Conservation (phyloP, 2,797 vertebrate species). For the Tachyglossus aculeatus region DNA sequence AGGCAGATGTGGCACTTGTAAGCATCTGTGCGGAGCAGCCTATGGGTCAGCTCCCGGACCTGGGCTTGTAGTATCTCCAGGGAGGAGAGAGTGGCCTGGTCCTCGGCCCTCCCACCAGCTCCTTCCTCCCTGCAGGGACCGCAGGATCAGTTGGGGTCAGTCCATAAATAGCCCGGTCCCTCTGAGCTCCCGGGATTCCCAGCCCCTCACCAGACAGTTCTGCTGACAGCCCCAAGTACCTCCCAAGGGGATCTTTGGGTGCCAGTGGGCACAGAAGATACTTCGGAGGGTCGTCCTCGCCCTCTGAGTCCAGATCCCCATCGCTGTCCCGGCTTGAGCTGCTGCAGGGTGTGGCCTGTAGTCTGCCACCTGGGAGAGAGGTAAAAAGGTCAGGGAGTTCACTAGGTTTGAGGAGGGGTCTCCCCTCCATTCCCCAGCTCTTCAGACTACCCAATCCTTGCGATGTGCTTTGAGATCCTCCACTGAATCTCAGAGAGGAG, state of each 20-base stretch:
- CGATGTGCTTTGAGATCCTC: too few species aligned
- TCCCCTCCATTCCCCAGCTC: too few species aligned
- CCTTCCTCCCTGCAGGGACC: too few species aligned
- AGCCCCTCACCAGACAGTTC: background rate
- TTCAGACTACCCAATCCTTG: too few species aligned
- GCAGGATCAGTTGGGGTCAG: too few species aligned
- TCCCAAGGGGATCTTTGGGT: background rate
- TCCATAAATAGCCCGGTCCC: background rate
- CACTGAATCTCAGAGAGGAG: too few species aligned
- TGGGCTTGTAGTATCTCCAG: slow-evolving; percentile 30
- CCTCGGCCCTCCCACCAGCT: too few species aligned
- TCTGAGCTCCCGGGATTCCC: background rate
- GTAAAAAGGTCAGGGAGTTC: too few species aligned
- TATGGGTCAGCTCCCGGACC: slow-evolving; percentile 31
- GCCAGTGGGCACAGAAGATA: background rate
- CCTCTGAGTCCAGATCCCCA: background rate
- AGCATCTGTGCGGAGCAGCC: slow-evolving; percentile 2
- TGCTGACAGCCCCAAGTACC: background rate
- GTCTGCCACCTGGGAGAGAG: background rate
- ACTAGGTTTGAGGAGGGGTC: too few species aligned
- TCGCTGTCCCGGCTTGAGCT: background rate
- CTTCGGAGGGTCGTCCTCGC: background rate
- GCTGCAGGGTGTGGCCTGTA: background rate
- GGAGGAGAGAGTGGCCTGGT: background rate
- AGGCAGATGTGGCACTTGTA: slow-evolving; percentile 42